Evolutionary conservation across 2,888 invertebrate species (phyloP).

Genomic region (Amaurobius ferox): DNA sequence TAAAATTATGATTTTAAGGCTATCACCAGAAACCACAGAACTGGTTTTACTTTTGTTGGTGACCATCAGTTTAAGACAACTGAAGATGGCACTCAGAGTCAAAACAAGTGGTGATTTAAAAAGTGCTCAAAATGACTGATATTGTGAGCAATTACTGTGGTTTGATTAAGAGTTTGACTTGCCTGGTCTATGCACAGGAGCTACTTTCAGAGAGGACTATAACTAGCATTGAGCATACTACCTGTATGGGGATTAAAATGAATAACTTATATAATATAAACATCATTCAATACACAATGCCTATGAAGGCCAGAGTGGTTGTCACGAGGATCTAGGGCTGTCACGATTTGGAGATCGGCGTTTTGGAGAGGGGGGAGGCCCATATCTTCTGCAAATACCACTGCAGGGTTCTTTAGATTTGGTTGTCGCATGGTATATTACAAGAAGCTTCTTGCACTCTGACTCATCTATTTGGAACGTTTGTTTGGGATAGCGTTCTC

Average conservation of each 20-base stretch:
- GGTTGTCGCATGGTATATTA: slow-evolving; percentile 83
- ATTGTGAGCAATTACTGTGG: background rate
- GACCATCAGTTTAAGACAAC: no score
- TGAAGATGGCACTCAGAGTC: no score
- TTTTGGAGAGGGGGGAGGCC: slow-evolving; percentile 67
- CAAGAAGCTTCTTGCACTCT: slow-evolving; percentile 87
- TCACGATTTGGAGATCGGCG: slow-evolving; percentile 56
- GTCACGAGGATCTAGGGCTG: slow-evolving; percentile 66
- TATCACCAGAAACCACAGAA: no score
- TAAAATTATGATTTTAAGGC: no score
- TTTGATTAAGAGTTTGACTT: background rate
- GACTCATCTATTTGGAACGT: slow-evolving; percentile 85
- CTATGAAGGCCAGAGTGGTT: slow-evolving; percentile 38
- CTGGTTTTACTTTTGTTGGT: no score
- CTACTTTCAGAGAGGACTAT: slow-evolving; percentile 5
- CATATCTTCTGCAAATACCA: slow-evolving; percentile 55
- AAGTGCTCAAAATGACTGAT: no score
- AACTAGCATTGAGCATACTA: slow-evolving; percentile 2
- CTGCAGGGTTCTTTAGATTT: slow-evolving; percentile 56
- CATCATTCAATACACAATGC: slow-evolving; percentile 4
- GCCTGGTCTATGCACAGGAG: background rate
- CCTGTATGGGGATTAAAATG: background rate
- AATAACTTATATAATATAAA: background rate
- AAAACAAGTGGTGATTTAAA: no score
- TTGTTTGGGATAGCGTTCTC: slow-evolving; percentile 90